These are phyloP conservation scores for Cynopterus brachyotis DNA, from an alignment of 2,113 vertebrate species.

Conservation along the genomic window DNA sequence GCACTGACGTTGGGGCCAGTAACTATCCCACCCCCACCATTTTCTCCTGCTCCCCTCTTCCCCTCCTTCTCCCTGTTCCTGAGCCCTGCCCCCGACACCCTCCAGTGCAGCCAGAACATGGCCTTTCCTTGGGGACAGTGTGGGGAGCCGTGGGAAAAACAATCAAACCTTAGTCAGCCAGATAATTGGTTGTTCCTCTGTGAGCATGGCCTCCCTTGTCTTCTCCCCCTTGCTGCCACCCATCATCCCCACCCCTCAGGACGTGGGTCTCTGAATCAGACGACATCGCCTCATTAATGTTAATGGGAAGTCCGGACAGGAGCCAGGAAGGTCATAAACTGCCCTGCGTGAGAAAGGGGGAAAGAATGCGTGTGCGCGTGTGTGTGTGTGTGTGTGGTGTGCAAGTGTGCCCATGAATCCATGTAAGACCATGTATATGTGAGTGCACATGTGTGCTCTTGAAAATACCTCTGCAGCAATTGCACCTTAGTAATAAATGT, in stretches of 20 bases:
- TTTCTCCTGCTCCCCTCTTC: neutral
- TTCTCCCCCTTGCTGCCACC: neutral
- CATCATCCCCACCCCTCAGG: conserved; percentile 30
- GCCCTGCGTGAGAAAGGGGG: conserved; percentile 65
- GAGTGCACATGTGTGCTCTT: neutral
- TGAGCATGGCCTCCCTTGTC: conserved; percentile 30
- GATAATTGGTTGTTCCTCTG: conserved; percentile 72
- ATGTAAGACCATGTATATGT: neutral
- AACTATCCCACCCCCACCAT: neutral
- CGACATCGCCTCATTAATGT: conserved; percentile 84
- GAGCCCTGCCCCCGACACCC: neutral
- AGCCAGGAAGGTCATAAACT: conserved; percentile 80
- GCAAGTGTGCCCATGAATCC: neutral
- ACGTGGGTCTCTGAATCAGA: conserved; percentile 74
- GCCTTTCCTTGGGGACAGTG: conserved; percentile 13
- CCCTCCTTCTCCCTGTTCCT: neutral
- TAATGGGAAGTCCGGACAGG: conserved; percentile 81
- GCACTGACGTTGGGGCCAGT: neutral
- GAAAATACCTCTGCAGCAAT: neutral
- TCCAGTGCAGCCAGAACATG: neutral
- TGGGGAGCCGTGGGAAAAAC: conserved; percentile 73
- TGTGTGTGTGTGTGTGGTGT: neutral
- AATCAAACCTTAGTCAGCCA: conserved; percentile 72
- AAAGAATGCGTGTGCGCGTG: neutral
- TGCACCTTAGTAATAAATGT: neutral